Evolutionary conservation across 2,113 vertebrate genomes (phyloP), one percentile per base, ranked within the genome.

Genomic region (Hydrolagus affinis): DNA sequence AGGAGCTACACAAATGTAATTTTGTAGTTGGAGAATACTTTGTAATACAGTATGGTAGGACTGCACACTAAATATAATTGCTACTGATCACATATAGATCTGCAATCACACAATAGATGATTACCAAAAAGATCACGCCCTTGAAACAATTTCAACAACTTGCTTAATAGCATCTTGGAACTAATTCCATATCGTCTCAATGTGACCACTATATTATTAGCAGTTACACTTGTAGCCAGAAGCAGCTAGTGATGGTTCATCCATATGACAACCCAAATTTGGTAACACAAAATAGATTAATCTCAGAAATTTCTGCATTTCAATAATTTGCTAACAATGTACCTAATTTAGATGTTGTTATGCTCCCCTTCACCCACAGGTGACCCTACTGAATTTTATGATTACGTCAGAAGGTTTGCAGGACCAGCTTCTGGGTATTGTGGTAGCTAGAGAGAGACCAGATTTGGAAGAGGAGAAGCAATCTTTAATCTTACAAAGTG

Each of bases 391-490:
- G 86, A 97, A 98, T 90, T 97, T 97, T 91, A 97, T 96, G 96
- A 96, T 98, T 88, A 97, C 96, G 19, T 91, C 94, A 2, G 94
- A 97, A 86, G 97, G 95, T 60, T 95, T 97, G 93, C 94, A 97
- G 85, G 96, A 98, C 88, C 97, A 98, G 88, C 93, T 97, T 32
- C 90, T 98, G 86, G 96, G 96, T 74, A 96, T 97, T 14, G 96
- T 96, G 71, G 96, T 96, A 88, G 95, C 96, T 0, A 90, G 91
- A 70, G 96, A 98, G 89, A 95, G 96, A 85, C 96, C 96, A 0
- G 95, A 98, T 87, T 93, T 97, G 11, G 97, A 97, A 89, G 96
- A 96, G 85, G 94, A 96, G 90, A 98, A 97, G 85, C 96, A 96
- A 90, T 94, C 91, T 8, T 91, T 98, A 85, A 97, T 97, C 71